These are phyloP conservation scores for Albula glossodonta DNA, from an alignment of 2,113 vertebrate species.

Conservation along the genomic window DNA sequence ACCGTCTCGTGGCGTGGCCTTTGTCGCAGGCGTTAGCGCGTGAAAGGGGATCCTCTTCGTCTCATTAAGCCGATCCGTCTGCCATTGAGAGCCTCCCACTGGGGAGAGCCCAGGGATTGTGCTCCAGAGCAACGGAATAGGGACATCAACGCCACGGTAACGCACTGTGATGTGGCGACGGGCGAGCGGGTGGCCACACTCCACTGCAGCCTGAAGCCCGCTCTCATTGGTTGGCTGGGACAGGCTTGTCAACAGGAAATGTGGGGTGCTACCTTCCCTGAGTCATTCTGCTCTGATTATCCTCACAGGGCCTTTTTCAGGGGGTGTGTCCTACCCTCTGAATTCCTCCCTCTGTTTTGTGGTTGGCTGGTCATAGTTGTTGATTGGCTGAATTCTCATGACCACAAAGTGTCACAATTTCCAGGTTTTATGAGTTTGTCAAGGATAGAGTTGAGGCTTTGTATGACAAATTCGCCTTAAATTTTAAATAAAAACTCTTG, in stretches of 20 bases:
- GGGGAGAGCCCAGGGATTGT: slow-evolving; percentile 60
- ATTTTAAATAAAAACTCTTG: background rate
- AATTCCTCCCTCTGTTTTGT: background rate
- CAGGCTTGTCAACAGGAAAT: too few relatives aligned
- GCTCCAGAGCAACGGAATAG: slow-evolving; percentile 57
- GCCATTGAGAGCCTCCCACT: slow-evolving; percentile 62
- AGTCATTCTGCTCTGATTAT: background rate
- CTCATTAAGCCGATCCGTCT: slow-evolving; percentile 67
- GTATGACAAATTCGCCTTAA: background rate
- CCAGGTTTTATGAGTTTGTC: background rate
- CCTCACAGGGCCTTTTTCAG: background rate
- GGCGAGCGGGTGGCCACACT: background rate
- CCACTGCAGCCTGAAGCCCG: too few relatives aligned
- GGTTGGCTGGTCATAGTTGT: too few relatives aligned
- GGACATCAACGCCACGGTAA: background rate
- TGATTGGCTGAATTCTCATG: too few relatives aligned
- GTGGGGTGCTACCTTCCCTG: too few relatives aligned
- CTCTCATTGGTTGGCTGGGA: background rate
- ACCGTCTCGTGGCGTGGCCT: slow-evolving; percentile 53
- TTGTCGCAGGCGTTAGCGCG: slow-evolving; percentile 55
- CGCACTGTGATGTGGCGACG: slow-evolving; percentile 45
- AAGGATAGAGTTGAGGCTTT: background rate
- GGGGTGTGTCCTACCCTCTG: background rate
- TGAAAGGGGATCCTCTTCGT: slow-evolving; percentile 67
- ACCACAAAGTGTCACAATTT: too few relatives aligned